Evolutionary conservation across 2,797 vertebrate species (phyloP), one percentile per base, ranked within the genome.

Genomic region (Nyctibius grandis): DNA sequence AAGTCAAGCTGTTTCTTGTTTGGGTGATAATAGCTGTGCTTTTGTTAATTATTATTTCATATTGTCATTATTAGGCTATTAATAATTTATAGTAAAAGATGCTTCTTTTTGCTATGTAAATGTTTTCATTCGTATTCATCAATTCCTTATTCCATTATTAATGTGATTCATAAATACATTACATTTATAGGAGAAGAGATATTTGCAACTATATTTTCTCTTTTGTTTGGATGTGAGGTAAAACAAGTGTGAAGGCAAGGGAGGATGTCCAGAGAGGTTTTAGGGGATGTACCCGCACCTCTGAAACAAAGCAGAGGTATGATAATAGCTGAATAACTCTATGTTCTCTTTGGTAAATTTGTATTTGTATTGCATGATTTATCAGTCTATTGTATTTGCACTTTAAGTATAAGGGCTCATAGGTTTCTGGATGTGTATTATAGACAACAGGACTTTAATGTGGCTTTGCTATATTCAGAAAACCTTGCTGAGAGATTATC

Each of bases 1-100:
- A 92, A 95, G 86, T 78, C 79, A 95, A 91, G 68, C 57, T 95
- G 21, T 93, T 93, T 92, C 82, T 95, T 90, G 80, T 92, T 84
- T 72, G 83, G 91, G 73, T 80, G 84, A 90, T 96, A 92, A 94
- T 93, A 87, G 54, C 92, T 42, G 64, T 86, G 80, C 82, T 77
- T 95, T 95, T 92, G 86, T 97, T 97, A 97, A 97, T 97, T 97
- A 97, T 97, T 97, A 96, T 97, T 97, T 97, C 94, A 96, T 97
- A 85, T 94, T 93, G 92, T 94, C 91, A 93, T 96, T 96, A 97
- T 97, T 97, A 97, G 94, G 73, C 82, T 56, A 96, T 97, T 97
- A 97, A 97, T 97, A 96, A 96, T 97, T 92, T 85, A 97, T 89
- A 87, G 80, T 96, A 96, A 94, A 96, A 87, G 79, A 44, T 77